These are phyloP conservation scores for Xestoiulus laeticollis DNA, from an alignment of 2,888 invertebrate genomes.

Conservation along the genomic window DNA sequence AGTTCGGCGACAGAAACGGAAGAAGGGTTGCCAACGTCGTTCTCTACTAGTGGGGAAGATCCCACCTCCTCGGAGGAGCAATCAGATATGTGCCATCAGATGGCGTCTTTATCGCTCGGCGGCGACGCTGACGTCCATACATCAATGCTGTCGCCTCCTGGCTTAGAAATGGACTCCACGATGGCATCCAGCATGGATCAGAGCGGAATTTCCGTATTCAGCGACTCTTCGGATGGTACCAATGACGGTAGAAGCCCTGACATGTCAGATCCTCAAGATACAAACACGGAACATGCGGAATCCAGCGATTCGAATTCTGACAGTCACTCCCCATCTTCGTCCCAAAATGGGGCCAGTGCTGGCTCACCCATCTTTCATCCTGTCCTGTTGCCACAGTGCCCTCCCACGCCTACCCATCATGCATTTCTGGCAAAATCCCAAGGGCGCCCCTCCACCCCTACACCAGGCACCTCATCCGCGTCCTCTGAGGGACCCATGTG, in stretches of 20 bases:
- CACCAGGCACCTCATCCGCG: conserved; percentile 42
- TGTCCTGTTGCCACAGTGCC: conserved; percentile 72
- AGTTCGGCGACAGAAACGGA: conserved; percentile 45
- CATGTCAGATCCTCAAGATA: conserved; percentile 18
- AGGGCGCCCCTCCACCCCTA: conserved; percentile 55
- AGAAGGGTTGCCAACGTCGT: neutral
- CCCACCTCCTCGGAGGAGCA: conserved; percentile 17
- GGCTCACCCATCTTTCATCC: conserved; percentile 45
- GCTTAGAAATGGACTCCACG: conserved; percentile 34
- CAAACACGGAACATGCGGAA: conserved; percentile 42
- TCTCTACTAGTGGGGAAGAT: conserved; percentile 2
- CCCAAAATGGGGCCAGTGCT: conserved; percentile 49
- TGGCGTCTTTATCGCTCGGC: neutral
- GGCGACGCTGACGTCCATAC: neutral
- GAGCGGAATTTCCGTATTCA: conserved; percentile 45
- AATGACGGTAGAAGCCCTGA: conserved; percentile 55
- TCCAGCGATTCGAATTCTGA: conserved; percentile 57
- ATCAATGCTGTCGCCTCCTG: conserved; percentile 36
- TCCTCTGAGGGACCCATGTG: conserved; percentile 51
- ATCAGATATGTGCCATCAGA: neutral
- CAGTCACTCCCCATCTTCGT: conserved; percentile 55
- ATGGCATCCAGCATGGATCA: conserved; percentile 49
- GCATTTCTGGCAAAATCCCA: conserved; percentile 63
- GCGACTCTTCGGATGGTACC: conserved; percentile 53
- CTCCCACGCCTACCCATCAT: conserved; percentile 88